These are phyloP conservation scores for Leptatherina wallacei DNA, from an alignment of 2,797 vertebrate species.

Conservation along the genomic window DNA sequence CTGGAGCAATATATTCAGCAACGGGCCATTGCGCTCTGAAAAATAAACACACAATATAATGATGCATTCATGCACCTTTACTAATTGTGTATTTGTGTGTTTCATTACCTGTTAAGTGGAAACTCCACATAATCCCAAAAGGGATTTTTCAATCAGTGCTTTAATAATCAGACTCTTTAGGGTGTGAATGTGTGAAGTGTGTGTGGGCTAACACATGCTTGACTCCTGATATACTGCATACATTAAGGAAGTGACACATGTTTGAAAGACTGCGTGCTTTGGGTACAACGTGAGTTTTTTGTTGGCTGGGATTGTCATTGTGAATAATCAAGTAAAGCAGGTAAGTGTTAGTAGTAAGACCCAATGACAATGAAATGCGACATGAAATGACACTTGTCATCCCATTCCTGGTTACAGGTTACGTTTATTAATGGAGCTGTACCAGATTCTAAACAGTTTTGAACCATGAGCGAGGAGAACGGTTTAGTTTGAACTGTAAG, in stretches of 20 bases:
- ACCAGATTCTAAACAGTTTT: too few species aligned
- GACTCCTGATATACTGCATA: not conserved
- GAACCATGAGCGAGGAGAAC: too few species aligned
- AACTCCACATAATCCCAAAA: slow-evolving; percentile 29
- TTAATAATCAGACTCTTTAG: slow-evolving; percentile 9
- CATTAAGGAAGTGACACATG: too few species aligned
- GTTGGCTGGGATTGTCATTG: not conserved
- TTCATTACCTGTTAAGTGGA: not conserved
- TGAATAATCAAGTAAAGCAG: not conserved
- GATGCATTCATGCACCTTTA: not conserved
- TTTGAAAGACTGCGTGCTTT: too few species aligned
- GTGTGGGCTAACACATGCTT: not conserved
- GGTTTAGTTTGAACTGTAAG: too few species aligned
- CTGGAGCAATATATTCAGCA: slow-evolving; percentile 22
- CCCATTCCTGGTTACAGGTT: too few species aligned
- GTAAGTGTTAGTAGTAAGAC: slow-evolving; percentile 17
- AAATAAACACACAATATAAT: not conserved
- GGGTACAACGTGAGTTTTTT: not conserved
- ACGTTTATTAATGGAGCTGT: too few species aligned
- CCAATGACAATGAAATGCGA: too few species aligned
- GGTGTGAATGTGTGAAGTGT: not conserved
- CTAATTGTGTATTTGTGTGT: not conserved
- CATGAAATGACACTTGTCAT: too few species aligned
- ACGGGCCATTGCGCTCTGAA: slow-evolving; percentile 6
- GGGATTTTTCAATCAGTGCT: slow-evolving; percentile 17